Base-by-base conservation (phyloP, 2,888 invertebrate genomes). In the Hydrotaea cyrtoneurina region DNA sequence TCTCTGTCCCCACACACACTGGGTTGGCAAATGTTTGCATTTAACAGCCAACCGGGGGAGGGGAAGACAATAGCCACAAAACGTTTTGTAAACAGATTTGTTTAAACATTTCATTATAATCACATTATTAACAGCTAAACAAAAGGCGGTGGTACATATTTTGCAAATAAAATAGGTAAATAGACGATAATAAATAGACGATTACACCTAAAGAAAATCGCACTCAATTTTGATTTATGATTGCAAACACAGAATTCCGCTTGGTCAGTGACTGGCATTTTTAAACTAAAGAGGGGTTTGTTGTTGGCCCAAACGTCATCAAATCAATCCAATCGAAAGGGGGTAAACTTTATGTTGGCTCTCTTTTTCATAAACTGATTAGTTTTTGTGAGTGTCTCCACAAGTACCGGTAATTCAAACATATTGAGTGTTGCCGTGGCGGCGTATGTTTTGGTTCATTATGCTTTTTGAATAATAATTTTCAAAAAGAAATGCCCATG, bases 381-480 rank as follows among this genome's bases (percentile, higher is more conserved):
- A 74, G 26, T 66, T 39, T 53, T 59, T 74, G n/a, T 53, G 2
- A 23, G 39, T 64, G 36, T 62, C 13, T 66, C 19, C 39, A 36
- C n/a, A n/a, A n/a, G n/a, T n/a, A n/a, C n/a, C 46, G 66, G 23
- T 26, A 36, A 21, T 62, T 36, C 53, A 39, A 26, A 36, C n/a
- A 43, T 66, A 62, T 62, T 64, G 59, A 21, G 13, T 73, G 53
- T 43, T 26, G 31, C 31, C 31, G 23, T 50, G 50, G 55, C 21
- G 55, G 55, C 13, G 55, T 21, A 55, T 55, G 55, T 19, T 66
- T 55, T 26, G 26, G 39, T 39, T 76, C 43, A 62, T 80, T 80
- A 80, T 64, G 80, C 71, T 64, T 62, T 31, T 76, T 76, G 76
- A 76, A 80, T 80, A 75, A 75, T 75, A 80, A 80, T 80, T 71